Percentiles rank a stretch among this genome's conserved stretches.
These are phyloP conservation scores for Tenebrio molitor DNA, from an alignment of 1,140 invertebrate species.

Conservation along the genomic window DNA sequence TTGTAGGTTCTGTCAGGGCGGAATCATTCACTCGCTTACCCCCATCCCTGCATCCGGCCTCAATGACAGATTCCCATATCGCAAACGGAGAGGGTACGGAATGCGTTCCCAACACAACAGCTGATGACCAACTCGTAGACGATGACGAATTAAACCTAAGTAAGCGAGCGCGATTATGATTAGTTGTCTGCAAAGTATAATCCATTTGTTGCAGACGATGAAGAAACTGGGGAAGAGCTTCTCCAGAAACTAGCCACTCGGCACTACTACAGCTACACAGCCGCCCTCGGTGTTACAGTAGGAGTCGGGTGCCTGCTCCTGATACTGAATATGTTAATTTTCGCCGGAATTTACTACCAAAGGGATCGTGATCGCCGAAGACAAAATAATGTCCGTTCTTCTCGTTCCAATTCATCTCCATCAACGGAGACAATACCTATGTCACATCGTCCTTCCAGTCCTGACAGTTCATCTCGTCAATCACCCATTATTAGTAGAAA, in stretches of 20 bases:
- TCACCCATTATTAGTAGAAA: conserved; percentile 56
- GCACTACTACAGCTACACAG: conserved; percentile 80
- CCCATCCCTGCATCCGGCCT: conserved; percentile 65
- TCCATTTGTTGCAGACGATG: conserved; percentile 63
- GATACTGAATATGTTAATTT: conserved; percentile 88
- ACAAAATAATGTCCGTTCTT: conserved; percentile 59
- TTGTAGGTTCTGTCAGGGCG: conserved; percentile 70
- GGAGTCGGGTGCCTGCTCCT: conserved; percentile 89
- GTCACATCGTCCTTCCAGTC: conserved; percentile 64
- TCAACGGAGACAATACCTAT: conserved; percentile 65
- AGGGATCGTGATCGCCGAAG: conserved; percentile 71
- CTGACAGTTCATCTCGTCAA: conserved; percentile 59
- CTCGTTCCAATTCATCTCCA: conserved; percentile 56
- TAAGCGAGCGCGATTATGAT: too few species aligned
- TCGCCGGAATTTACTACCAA: conserved; percentile 90
- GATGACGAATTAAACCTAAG: conserved; percentile 49
- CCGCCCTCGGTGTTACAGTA: conserved; percentile 89
- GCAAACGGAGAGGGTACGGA: conserved; percentile 59
- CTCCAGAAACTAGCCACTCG: conserved; percentile 70
- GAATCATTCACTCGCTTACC: conserved; percentile 73
- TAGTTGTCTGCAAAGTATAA: too few species aligned
- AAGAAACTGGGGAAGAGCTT: conserved; percentile 68
- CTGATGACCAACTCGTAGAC: conserved; percentile 54
- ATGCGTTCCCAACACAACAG: conserved; percentile 66
- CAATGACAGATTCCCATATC: conserved; percentile 62